A percentile compares a stretch with the other conserved stretches of the same genome.
Conservation (phyloP, 2,113 vertebrate species). For the Halichoerus grypus region DNA sequence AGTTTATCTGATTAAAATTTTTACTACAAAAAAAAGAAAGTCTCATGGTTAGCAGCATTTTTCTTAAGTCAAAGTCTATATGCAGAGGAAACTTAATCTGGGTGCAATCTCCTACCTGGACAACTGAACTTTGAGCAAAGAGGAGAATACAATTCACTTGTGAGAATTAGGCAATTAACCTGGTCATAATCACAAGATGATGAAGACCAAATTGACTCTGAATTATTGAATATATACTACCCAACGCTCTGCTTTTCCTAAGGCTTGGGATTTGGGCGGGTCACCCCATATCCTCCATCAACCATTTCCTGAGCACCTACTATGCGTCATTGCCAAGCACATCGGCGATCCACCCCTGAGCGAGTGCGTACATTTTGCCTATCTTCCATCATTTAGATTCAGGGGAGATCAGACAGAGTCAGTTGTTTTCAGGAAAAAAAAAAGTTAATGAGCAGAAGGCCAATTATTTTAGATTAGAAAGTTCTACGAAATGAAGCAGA, state of each 20-base stretch:
- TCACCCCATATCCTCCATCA: background rate
- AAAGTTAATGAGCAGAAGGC: conserved; percentile 42
- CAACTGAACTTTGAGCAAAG: conserved; percentile 18
- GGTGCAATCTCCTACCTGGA: background rate
- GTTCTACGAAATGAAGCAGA: conserved; percentile 62
- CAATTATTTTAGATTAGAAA: conserved; percentile 72
- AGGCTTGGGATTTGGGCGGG: background rate
- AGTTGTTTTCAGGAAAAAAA: conserved; percentile 34
- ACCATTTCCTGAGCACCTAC: background rate
- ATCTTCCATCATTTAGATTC: background rate
- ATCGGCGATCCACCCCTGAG: too few relatives aligned
- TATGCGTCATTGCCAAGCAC: background rate
- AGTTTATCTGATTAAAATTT: background rate
- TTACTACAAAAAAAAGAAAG: background rate
- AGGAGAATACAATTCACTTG: background rate
- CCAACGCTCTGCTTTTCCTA: background rate
- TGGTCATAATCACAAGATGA: conserved; percentile 25
- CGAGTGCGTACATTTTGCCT: background rate
- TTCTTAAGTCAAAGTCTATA: background rate
- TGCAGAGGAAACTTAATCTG: conserved; percentile 30
- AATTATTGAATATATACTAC: background rate
- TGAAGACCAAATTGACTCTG: conserved; percentile 1
- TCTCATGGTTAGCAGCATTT: background rate
- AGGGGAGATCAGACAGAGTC: conserved; percentile 24
- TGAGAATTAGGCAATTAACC: conserved; percentile 52